Base-by-base conservation (phyloP, 2,113 vertebrate genomes). In the Sander vitreus region DNA sequence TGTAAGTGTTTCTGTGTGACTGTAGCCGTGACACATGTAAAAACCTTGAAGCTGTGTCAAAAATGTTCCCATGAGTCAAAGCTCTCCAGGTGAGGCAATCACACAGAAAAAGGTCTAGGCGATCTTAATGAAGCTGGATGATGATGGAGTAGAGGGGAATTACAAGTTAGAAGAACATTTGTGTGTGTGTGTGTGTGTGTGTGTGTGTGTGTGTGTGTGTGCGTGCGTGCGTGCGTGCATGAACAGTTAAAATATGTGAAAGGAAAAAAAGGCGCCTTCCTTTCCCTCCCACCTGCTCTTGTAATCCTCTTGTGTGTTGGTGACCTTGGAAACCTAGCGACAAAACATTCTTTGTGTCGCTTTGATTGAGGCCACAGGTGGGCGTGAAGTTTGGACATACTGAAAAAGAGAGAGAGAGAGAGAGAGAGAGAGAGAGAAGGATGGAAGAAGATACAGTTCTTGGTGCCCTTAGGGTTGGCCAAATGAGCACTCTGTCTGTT, bases 321-420 rank as follows among this genome's bases (percentile, higher is more conserved):
- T 79, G 83, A 93, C 88, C 89, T 80, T 81, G 77, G 74, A 81
- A 86, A 86, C 85, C 85, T 62, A 67, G 71, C 72, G 70, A 87
- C 86, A 87, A 88, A 90, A 81, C 85, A 77, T 23, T 71, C 25
- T 58, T 36, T 54, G 80, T 73, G 85, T 76, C 58, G 50, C 78
- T 84, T 85, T 90, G 89, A 92, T 91, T 87, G 78, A 86, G 84
- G 85, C 73, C 76, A 73, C 10, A 33, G 57, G 82, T 73, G 86
- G 83, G 13, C 14, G 21, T 73, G 36, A 76, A 50, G 57, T 85
- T 73, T 66, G 79, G 58, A 81, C 33, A 12, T 23, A 39, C 65
- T 78, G 65, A 78, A 80, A 83, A 71, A 58, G 57, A 73, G 54
- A 13, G n/a, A 62, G 59, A 58, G 16, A 39, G 74, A 58, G 57